phyloP scores from a whole-genome alignment of 1,140 invertebrate genomes.

The Lucilia cuprina region DNA sequence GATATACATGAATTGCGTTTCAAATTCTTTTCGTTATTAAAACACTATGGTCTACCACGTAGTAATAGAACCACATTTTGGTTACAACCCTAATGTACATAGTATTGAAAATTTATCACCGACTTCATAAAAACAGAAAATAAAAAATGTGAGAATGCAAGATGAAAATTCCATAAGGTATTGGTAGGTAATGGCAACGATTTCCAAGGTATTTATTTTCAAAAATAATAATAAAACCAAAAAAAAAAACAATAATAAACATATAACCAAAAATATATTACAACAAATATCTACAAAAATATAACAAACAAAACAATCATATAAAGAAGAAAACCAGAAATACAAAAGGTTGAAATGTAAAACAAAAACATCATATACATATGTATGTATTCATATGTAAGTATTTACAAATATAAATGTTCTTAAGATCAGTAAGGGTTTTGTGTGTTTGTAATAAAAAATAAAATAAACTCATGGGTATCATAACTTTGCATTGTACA shows the following conservation, averaged over 20 bases:
- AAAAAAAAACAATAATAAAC: neutral
- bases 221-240: neutral
- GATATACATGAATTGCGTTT: too few species aligned
- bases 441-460: too few species aligned
- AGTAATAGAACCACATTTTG: too few species aligned
- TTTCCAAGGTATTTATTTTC: neutral
- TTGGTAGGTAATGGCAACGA: neutral
- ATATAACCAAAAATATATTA: too few species aligned
- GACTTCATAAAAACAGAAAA: too few species aligned
- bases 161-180: neutral
- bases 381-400: neutral
- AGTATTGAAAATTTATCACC: too few species aligned
- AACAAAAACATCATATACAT: neutral
- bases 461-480: neutral
- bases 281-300: too few species aligned
- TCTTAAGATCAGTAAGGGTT: too few species aligned
- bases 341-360: neutral
- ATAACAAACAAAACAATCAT: too few species aligned
- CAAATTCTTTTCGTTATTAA: too few species aligned
- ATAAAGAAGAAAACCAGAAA: neutral
- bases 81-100: too few species aligned
- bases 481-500: neutral
- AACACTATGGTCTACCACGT: too few species aligned
- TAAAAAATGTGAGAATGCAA: neutral
- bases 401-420: neutral